These are phyloP conservation scores for Tangara arthus DNA, from an alignment of 2,797 vertebrate genomes.

Conservation along the genomic window DNA sequence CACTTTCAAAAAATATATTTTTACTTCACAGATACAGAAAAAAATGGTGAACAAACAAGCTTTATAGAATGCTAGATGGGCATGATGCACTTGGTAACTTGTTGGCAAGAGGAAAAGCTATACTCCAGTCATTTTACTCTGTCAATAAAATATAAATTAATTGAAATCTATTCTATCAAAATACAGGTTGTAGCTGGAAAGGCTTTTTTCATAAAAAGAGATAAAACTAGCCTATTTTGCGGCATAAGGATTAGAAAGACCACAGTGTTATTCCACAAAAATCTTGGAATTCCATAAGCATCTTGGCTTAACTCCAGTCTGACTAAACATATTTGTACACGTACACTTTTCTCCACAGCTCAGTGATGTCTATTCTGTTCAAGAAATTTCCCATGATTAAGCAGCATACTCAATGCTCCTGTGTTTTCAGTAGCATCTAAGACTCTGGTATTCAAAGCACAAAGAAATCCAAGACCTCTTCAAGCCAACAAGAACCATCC, in stretches of 20 bases:
- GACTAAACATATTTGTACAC: background rate
- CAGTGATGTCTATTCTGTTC: background rate
- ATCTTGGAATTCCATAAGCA: background rate
- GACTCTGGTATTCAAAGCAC: background rate
- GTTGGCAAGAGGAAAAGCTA: background rate
- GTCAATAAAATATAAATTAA: background rate
- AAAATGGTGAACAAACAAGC: background rate
- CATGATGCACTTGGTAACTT: background rate
- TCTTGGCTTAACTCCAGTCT: background rate
- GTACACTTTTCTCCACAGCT: background rate
- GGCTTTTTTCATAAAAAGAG: background rate
- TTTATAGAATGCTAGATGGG: background rate
- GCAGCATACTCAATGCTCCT: background rate
- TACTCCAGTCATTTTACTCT: background rate
- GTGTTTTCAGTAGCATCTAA: background rate
- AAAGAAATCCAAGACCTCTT: background rate
- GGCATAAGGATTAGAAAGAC: background rate
- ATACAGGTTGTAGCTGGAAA: background rate
- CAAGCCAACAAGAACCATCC: background rate
- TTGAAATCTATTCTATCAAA: background rate
- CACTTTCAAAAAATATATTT: background rate
- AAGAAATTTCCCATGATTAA: background rate
- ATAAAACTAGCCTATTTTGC: background rate
- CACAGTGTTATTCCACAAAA: background rate
- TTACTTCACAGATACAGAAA: background rate